Evolutionary conservation across 2,888 invertebrate genomes (phyloP).

Genomic region (Perizoma affinitatum): DNA sequence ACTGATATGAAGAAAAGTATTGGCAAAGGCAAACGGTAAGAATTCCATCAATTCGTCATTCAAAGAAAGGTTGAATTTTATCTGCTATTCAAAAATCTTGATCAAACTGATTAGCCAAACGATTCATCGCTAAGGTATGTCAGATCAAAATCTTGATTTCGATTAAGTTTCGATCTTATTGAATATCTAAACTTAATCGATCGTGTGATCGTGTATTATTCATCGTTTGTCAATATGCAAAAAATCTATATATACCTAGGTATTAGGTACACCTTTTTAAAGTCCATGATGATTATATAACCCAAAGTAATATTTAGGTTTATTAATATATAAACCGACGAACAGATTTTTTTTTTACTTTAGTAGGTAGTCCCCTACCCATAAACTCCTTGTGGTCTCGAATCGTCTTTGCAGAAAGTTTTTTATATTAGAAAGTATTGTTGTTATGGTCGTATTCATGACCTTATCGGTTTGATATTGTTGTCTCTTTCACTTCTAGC

Average conservation of each 20-base stretch:
- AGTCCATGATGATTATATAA: too few species aligned
- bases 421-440: neutral
- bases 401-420: neutral
- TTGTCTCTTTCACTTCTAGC: too few species aligned
- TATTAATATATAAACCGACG: too few species aligned
- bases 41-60: too few species aligned
- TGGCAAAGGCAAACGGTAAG: too few species aligned
- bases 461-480: neutral
- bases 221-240: too few species aligned
- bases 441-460: neutral
- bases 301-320: too few species aligned
- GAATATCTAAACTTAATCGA: neutral
- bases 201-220: too few species aligned
- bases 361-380: neutral
- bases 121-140: constrained; percentile 8
- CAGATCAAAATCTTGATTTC: constrained; percentile 3
- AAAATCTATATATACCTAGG: too few species aligned
- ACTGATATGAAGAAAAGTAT: too few species aligned
- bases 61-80: constrained; percentile 9
- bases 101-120: constrained; percentile 7
- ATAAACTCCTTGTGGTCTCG: neutral
- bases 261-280: too few species aligned
- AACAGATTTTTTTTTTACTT: neutral
- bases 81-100: constrained; percentile 14
- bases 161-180: too few species aligned